Evolutionary conservation across 2,113 vertebrate genomes (phyloP), one percentile per base, ranked within the genome.

Genomic region (Grantiella picta): DNA sequence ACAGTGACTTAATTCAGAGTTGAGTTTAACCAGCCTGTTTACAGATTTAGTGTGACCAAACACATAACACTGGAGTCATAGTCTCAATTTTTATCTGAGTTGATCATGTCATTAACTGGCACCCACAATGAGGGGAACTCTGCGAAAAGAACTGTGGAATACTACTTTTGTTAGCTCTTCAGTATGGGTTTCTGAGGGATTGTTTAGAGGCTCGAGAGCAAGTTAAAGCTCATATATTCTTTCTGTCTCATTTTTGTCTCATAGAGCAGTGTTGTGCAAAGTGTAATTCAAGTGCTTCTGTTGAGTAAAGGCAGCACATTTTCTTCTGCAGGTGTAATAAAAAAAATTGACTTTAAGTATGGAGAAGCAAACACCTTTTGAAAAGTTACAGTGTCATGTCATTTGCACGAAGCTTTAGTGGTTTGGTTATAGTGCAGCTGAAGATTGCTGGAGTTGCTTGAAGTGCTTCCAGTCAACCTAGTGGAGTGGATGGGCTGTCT

Each of bases 11-110:
- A 73, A 66, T 57, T 80, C 71, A 31, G 72, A 93, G 79, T 77
- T 72, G 65, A 91, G n/a, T 89, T 92, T 86, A 88, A 82, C 47
- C 31, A 82, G 63, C 31, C 79, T 93, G 95, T 96, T 96, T 92
- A 93, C 85, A 65, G 75, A 38, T 73, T 53, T 27, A 57, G 11
- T 28, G 54, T 82, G 70, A 42, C 54, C 36, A 53, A 68, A 33
- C 0, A 1, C 4, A 0, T 73, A 45, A 29, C 33, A 17, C 54
- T 83, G 54, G 61, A 93, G 53, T 90, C 71, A 40, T 2, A 70
- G 73, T 72, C 63, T 85, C 63, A 35, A 0, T 77, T 90, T 91
- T 65, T 63, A 11, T 81, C 70, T 52, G 59, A 47, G 49, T 54
- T 35, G 35, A 70, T 80, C 10, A 2, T 80, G 33, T 49, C 35